phyloP scores from a whole-genome alignment of 2,113 vertebrate genomes.

The Ameiurus melas region DNA sequence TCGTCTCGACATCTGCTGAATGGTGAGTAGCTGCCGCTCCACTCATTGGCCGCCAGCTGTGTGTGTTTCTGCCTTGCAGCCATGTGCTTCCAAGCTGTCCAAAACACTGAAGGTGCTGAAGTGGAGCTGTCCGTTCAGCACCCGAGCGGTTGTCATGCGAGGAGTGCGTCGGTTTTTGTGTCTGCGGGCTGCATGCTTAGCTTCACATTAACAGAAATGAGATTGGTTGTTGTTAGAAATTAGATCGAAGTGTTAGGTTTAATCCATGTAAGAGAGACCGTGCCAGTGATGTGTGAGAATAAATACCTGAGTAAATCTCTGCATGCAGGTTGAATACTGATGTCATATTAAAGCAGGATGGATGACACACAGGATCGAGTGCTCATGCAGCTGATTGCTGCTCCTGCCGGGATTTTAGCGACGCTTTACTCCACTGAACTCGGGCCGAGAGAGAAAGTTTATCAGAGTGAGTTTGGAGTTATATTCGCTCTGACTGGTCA shows the following conservation, averaged over 20 bases:
- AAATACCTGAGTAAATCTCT: background rate
- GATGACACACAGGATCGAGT: background rate
- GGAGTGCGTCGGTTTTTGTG: no score
- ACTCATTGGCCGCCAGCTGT: no score
- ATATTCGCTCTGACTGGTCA: background rate
- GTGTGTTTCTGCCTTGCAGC: no score
- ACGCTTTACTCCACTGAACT: background rate
- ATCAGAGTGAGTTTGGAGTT: background rate
- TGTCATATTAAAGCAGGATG: slow-evolving; percentile 23
- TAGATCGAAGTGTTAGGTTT: background rate
- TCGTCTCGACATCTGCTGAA: no score
- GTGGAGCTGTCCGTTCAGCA: no score
- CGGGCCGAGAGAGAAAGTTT: background rate
- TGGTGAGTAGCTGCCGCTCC: no score
- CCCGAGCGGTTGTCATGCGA: no score
- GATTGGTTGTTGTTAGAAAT: background rate
- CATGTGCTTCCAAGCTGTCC: no score
- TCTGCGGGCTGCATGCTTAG: no score
- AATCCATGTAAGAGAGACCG: background rate
- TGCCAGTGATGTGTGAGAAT: background rate
- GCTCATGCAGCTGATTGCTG: slow-evolving; percentile 23
- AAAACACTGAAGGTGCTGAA: no score
- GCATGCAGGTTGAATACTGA: background rate
- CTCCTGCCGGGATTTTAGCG: slow-evolving; percentile 6
- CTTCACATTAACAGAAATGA: background rate